Evolutionary conservation across 23 tunicate genomes (phyloP).

Genomic region (Trididemnum miniatum): DNA sequence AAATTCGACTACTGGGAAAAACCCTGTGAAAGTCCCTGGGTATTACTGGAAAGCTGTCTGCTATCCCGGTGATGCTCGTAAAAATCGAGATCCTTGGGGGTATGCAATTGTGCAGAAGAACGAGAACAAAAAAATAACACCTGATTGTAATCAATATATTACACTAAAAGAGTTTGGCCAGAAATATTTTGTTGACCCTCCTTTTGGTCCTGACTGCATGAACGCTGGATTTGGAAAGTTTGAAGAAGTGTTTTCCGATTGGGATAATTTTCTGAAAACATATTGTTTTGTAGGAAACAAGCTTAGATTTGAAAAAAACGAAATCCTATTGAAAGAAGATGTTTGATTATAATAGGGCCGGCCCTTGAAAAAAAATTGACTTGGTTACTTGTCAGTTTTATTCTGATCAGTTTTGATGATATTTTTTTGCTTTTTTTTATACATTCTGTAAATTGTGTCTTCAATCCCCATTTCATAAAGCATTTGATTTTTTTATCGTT

Average conservation of each 20-base stretch:
- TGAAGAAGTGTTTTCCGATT: conserved; percentile 20
- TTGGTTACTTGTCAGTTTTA: too few species aligned
- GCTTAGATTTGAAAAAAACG: too few species aligned
- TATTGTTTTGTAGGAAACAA: too few species aligned
- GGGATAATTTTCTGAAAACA: conserved; percentile 36
- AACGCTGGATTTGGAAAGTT: conserved; percentile 75
- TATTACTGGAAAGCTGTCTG: conserved; percentile 98
- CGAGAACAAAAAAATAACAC: neutral
- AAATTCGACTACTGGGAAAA: conserved; percentile 17
- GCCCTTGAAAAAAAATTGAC: too few species aligned
- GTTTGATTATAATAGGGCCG: too few species aligned
- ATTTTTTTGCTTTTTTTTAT: too few species aligned
- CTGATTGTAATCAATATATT: conserved; percentile 37
- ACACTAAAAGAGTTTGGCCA: conserved; percentile 51
- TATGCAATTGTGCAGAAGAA: conserved; percentile 74
- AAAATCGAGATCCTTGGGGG: conserved; percentile 57
- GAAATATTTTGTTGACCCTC: conserved; percentile 50
- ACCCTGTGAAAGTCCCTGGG: conserved; percentile 82
- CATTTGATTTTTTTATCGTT: too few species aligned
- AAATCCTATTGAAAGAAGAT: too few species aligned
- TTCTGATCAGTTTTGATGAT: too few species aligned
- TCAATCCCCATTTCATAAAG: too few species aligned
- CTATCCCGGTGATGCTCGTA: conserved; percentile 74
- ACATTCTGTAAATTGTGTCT: too few species aligned
- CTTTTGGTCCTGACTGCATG: conserved; percentile 76